Evolutionary conservation across 2,113 vertebrate genomes (phyloP), one percentile per base, ranked within the genome.

Genomic region (Furnarius figulus): DNA sequence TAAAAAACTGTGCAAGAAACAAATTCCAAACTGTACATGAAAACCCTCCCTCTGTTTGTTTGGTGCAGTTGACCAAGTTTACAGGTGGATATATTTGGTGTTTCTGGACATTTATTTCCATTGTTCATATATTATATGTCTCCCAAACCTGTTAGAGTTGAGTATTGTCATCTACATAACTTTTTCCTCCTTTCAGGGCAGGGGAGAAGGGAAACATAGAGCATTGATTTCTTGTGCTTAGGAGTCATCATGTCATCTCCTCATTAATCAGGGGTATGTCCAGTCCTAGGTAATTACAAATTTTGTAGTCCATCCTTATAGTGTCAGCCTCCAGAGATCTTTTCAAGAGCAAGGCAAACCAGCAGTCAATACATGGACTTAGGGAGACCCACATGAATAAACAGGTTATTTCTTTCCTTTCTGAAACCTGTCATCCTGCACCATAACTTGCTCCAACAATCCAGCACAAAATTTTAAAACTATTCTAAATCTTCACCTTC

Each of bases 301-400:
- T 83, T 95, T 90, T 91, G 35, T 52, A 79, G 82, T 31, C 28
- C 68, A 76, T 80, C 67, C 90, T 92, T 95, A 83, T 49, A 91
- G 75, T 88, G 79, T 52, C 62, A 92, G 50, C 84, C 89, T 93
- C 94, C 53, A 86, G 95, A 93, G 87, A 67, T 49, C 35, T 68
- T 93, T 47, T 49, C 52, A 71, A 80, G 39, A 93, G 42, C 20
- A 84, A 50, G 61, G 87, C 66, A 96, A 97, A 93, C 76, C 55
- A 93, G 28, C 31, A 89, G 93, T 98, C 97, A 97, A 95, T 97
- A 98, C 65, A 53, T 94, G 94, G 95, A 94, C 25, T 89, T 95
- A 70, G 55, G 27, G 30, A 92, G 85, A 80, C 19, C 87, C 68
- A 93, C 93, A 95, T 97, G 97, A 98, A 97, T 95, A 79, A 89